Evolutionary conservation across 2,113 vertebrate genomes (phyloP).

Genomic region (Turnix velox): DNA sequence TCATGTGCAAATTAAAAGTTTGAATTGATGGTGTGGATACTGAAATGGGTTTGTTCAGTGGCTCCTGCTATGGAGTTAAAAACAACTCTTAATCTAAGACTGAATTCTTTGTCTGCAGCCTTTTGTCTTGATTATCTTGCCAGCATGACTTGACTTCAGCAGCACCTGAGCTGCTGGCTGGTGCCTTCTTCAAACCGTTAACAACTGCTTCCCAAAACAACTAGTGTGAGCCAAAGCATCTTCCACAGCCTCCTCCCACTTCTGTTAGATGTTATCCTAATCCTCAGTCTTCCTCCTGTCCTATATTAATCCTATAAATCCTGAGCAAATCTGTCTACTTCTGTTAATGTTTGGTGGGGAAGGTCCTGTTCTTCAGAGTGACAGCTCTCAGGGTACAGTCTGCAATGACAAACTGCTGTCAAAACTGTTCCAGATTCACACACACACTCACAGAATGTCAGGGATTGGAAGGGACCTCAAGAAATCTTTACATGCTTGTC

Average conservation of each 20-base stretch:
- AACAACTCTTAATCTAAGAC: background rate
- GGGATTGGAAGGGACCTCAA: too few species aligned
- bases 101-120: background rate
- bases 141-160: background rate
- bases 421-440: too few species aligned
- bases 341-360: background rate
- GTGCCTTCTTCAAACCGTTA: background rate
- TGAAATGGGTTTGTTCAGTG: background rate
- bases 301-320: constrained; percentile 33
- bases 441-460: too few species aligned
- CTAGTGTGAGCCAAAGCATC: background rate
- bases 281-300: background rate
- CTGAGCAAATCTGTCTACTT: constrained; percentile 3
- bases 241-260: background rate
- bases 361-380: background rate
- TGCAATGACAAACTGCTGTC: background rate
- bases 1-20: background rate
- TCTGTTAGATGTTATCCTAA: background rate
- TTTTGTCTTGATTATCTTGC: background rate
- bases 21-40: background rate
- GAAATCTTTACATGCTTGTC: background rate
- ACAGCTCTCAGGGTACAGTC: background rate
- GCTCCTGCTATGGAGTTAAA: background rate
- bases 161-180: background rate
- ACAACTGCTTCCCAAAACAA: background rate